A percentile compares a stretch with the other conserved stretches of the same genome.
phyloP scores from a whole-genome alignment of 1,140 invertebrate genomes.

The Drosophila sproati region DNA sequence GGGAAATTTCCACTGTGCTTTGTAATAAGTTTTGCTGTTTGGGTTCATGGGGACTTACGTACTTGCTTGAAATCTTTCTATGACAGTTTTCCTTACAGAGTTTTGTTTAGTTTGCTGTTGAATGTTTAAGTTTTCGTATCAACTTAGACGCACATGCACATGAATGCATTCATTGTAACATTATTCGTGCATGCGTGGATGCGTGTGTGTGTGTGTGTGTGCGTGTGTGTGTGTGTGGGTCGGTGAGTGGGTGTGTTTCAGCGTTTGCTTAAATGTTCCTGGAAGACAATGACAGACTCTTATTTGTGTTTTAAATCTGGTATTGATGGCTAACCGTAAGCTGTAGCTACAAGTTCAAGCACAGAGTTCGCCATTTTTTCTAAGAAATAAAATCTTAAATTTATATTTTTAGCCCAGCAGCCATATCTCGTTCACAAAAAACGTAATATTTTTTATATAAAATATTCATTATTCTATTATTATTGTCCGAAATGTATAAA shows the following conservation, averaged over 20 bases:
- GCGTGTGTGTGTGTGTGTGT: conserved; percentile 15
- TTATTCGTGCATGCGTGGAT: conserved; percentile 12
- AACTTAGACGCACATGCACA: conserved; percentile 67
- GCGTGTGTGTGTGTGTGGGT: conserved; percentile 22
- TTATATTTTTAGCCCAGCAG: conserved; percentile 51
- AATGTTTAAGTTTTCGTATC: conserved; percentile 80
- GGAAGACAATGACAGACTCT: conserved; percentile 50
- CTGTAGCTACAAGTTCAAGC: conserved; percentile 11
- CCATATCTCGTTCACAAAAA: conserved; percentile 29
- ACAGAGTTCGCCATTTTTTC: conserved; percentile 18
- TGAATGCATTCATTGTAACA: conserved; percentile 54
- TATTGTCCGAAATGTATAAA: conserved; percentile 56
- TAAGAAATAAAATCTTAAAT: conserved; percentile 42
- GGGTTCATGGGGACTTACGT: conserved; percentile 68
- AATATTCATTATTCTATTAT: conserved; percentile 80
- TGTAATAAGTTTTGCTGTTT: conserved; percentile 61
- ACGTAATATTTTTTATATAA: conserved; percentile 55
- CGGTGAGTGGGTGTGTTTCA: conserved; percentile 12
- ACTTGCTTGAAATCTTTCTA: conserved; percentile 75
- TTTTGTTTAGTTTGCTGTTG: conserved; percentile 79
- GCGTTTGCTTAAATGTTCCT: conserved; percentile 21
- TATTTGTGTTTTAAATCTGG: neutral
- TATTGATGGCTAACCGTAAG: neutral
- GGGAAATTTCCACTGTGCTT: conserved; percentile 49
- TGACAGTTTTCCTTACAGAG: conserved; percentile 72